Evolutionary conservation across 2,797 vertebrate species (phyloP).

Genomic region (Falco cherrug): DNA sequence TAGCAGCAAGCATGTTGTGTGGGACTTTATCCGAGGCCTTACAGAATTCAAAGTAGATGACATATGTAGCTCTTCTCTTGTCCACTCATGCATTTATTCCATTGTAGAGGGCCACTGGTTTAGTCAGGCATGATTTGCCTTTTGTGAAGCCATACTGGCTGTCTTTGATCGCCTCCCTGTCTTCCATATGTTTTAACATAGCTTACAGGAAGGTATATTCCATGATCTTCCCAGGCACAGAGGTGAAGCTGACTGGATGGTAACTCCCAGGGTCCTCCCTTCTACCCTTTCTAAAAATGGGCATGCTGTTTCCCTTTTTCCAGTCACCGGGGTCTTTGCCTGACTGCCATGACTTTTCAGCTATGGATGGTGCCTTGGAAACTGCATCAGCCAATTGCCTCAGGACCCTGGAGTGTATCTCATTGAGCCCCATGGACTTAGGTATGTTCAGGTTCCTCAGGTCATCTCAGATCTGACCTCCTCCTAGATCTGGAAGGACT

Average conservation of each 20-base stretch:
- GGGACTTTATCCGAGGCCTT: too few species aligned
- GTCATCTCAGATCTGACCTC: background rate
- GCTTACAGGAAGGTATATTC: too few species aligned
- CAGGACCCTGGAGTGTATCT: background rate
- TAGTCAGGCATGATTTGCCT: background rate
- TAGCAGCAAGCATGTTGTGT: background rate
- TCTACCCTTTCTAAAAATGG: too few species aligned
- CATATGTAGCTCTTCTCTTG: too few species aligned
- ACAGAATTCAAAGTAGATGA: background rate
- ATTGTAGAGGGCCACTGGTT: background rate
- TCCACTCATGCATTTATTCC: background rate
- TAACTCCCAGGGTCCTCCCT: too few species aligned
- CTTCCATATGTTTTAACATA: too few species aligned
- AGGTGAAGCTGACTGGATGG: too few species aligned
- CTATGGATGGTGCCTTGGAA: background rate
- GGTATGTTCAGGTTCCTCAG: background rate
- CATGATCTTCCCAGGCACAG: too few species aligned
- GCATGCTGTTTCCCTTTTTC: too few species aligned
- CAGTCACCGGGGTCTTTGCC: background rate
- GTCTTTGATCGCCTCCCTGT: too few species aligned
- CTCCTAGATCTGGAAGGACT: background rate
- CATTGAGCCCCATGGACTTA: background rate
- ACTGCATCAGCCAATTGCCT: background rate
- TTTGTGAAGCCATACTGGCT: too few species aligned
- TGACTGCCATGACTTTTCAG: background rate